These are phyloP conservation scores for Terrapene triunguis DNA, from an alignment of 2,113 vertebrate species.

Conservation along the genomic window DNA sequence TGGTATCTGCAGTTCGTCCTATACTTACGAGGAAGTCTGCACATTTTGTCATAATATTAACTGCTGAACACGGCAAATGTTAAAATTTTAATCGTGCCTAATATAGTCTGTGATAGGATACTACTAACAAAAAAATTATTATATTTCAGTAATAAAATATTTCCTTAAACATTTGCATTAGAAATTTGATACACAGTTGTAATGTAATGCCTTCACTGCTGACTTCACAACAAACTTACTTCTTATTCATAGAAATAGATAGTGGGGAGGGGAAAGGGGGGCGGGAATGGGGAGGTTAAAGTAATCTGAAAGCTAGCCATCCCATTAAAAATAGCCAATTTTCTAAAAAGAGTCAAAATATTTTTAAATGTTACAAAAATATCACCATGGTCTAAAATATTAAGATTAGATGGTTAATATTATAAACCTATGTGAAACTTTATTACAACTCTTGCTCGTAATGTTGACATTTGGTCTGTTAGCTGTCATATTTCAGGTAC, in stretches of 20 bases:
- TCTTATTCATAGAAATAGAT: not conserved
- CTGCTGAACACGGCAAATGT: not conserved
- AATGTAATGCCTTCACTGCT: not conserved
- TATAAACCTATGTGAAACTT: not conserved
- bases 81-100: not conserved
- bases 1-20: not conserved
- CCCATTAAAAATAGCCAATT: not conserved
- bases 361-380: constrained; percentile 6
- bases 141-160: not conserved
- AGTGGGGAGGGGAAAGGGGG: not conserved
- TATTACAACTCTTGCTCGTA: not conserved
- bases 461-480: not conserved
- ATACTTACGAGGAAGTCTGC: not conserved
- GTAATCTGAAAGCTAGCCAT: not conserved
- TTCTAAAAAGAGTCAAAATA: not conserved
- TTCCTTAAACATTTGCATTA: not conserved
- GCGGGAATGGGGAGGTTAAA: not conserved
- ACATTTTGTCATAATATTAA: not conserved
- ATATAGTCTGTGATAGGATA: not conserved
- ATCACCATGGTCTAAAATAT: not conserved
- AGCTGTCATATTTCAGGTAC: constrained; percentile 59
- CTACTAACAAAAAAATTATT: not conserved
- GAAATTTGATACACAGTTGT: not conserved
- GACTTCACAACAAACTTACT: not conserved
- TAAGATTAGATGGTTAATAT: not conserved